Evolutionary conservation across 2,888 invertebrate species (phyloP), one percentile per base, ranked within the genome.

Genomic region (Eremobia ochroleuca): DNA sequence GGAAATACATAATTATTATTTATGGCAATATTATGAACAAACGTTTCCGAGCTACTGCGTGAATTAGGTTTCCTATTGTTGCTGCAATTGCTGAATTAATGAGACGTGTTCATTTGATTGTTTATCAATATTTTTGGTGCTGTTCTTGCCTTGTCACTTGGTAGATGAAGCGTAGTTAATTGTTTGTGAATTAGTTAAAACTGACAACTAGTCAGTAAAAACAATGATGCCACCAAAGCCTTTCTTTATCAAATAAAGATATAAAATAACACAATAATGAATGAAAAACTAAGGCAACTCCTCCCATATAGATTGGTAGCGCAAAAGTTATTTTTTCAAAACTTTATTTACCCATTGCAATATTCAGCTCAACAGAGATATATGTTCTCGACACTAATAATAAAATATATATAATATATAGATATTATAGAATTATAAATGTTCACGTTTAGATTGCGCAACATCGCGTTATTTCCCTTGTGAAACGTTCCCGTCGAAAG

Each of bases 401-500:
- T 28, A 40, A 65, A 55, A 82, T 46, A 52, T 34, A n/a, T n/a
- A n/a, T n/a, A n/a, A n/a, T n/a, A n/a, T n/a, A n/a, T n/a, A n/a
- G n/a, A n/a, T n/a, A n/a, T n/a, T n/a, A n/a, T 62, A 70, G 40
- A 69, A 82, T 71, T 74, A 67, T 58, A 75, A 49, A 70, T 79
- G 58, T 68, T 85, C 18, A 69, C 72, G 67, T 76, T 59, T 71
- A 59, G 34, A 43, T 25, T 43, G 74, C 55, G 40, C 52, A 64
- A 46, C 67, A 40, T 6, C 28, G 59, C 21, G 59, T 81, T 83
- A 85, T 77, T 83, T 82, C 83, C 78, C 83, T 18, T 15, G 83
- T 34, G 86, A 46, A 67, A 49, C n/a, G 59, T 59, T 70, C 65
- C 43, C 43, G 34, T 52, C 59, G 52, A 4, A 18, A 21, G 58